These are phyloP conservation scores for Antheraea pernyi DNA, from an alignment of 1,140 invertebrate species.

Conservation along the genomic window DNA sequence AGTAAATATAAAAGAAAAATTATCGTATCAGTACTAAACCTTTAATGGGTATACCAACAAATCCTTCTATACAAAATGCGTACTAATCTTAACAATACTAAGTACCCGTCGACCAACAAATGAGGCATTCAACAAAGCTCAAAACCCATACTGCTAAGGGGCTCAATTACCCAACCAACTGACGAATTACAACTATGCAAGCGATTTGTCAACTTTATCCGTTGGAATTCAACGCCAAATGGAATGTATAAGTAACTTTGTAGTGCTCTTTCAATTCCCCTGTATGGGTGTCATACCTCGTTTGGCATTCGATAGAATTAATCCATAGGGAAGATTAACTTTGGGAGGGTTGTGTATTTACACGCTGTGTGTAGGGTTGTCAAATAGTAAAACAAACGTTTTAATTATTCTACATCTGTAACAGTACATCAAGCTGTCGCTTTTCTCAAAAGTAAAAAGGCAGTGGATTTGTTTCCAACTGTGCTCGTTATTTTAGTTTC, in stretches of 20 bases:
- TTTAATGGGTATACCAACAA: background rate
- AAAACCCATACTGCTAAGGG: slow-evolving; percentile 62
- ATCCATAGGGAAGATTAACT: slow-evolving; percentile 54
- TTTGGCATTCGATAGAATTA: slow-evolving; percentile 73
- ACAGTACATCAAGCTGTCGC: too few species aligned
- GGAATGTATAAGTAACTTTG: slow-evolving; percentile 17
- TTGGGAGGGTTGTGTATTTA: slow-evolving; percentile 50
- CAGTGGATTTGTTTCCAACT: too few species aligned
- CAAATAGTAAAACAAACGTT: background rate
- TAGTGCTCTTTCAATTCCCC: slow-evolving; percentile 41
- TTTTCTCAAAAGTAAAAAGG: too few species aligned
- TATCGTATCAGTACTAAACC: background rate
- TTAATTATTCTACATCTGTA: too few species aligned
- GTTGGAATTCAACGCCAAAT: slow-evolving; percentile 19
- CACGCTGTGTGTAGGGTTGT: slow-evolving; percentile 46
- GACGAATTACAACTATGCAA: slow-evolving; percentile 14
- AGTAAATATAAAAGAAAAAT: background rate
- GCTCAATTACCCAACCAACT: slow-evolving; percentile 42
- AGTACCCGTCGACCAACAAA: slow-evolving; percentile 29
- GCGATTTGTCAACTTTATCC: slow-evolving; percentile 36
- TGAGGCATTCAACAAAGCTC: slow-evolving; percentile 68
- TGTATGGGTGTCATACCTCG: slow-evolving; percentile 64
- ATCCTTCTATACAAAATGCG: background rate
- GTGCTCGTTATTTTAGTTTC: too few species aligned
- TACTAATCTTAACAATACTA: slow-evolving; percentile 43